Base-by-base conservation (phyloP, 2,888 invertebrate species). In the Caenorhabditis parvicauda region DNA sequence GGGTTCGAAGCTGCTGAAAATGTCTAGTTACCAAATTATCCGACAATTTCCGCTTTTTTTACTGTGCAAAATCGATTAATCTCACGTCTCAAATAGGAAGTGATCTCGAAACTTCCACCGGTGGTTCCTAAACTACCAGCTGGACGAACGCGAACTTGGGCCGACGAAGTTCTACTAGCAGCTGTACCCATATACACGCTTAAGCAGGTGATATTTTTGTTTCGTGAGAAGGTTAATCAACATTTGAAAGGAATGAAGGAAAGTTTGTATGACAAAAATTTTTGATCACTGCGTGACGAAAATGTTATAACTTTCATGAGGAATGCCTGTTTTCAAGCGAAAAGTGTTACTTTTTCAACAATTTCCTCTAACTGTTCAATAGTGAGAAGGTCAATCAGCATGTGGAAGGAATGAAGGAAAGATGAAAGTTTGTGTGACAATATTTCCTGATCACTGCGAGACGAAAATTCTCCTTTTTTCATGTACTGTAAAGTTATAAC, bases 181-280 rank as follows among this genome's bases (percentile, higher is more conserved):
- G 61, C 48, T 24, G 61, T 54, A 22, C 61, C 61, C 61, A 62
- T 62, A 19, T 45, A 27, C 17, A n/a, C n/a, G n/a, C n/a, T n/a
- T n/a, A n/a, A n/a, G n/a, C n/a, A n/a, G n/a, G n/a, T n/a, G n/a
- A n/a, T 21, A 29, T 3, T 49, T 17, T 7, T 44, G 19, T 7
- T 22, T 7, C 24, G 24, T 41, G 14, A 3, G 24, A 22, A 12
- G 21, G 19, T 41, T 42, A 42, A 51, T 42, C 35, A 42, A 42
- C 24, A 41, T 41, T 14, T 22, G 41, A 41, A 38, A 38, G 38
- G 38, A 3, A 21, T 19, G 5, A 21, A 38, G 14, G 14, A 14
- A 24, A 2, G 24, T 22, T 9, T 22, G 19, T 12, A 17, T 21
- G 24, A 41, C 41, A 41, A 41, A 41, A 41, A 41, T 22, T 24